Evolutionary conservation across 2,888 invertebrate genomes (phyloP), one percentile per base, ranked within the genome.

Genomic region (Alviniconcha strummeri): DNA sequence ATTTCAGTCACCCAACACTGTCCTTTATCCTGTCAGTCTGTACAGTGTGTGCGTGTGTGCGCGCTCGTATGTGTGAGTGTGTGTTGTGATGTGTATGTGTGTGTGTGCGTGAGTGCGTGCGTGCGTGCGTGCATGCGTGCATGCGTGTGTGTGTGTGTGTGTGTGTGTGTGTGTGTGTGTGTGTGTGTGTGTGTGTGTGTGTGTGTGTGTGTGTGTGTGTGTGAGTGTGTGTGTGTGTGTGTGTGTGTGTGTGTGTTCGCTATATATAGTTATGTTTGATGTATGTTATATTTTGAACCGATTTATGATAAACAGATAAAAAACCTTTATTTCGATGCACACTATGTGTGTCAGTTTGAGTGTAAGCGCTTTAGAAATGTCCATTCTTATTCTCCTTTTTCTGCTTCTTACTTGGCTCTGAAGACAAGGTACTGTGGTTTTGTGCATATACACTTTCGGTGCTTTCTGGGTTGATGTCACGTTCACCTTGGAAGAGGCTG

Each of bases 81-180:
- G 74, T 15, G 36, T 5, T 36, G 8, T 8, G 19, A 17, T 36
- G 36, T 36, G 36, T 36, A 3, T 36, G 36, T 36, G 36, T 36
- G 36, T 36, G 36, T 36, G 36, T 36, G 36, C 3, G 36, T 36
- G 36, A 1, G 36, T 36, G 36, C 3, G 36, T 36, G 36, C 52
- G 74, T 52, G 74, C 52, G 74, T 52, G 74, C 52, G 74, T 52
- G 74, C 52, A 52, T 74, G 74, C 52, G 74, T 74, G 74, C 52
- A 17, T 74, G 74, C 52, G 36, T 36, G 36, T 36, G 36, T 36
- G 36, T 36, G 36, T 36, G 36, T 36, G 36, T 36, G 36, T 36
- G 74, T 36, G 36, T 36, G 36, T 1, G 36, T 1, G 74, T 13
- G 55, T 54, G 74, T 15, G 76, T 56, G 76, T 17, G 55, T 56